A percentile compares a stretch with the other conserved stretches of the same genome.
These are phyloP conservation scores for Labrus mixtus DNA, from an alignment of 2,113 vertebrate species.

Conservation along the genomic window DNA sequence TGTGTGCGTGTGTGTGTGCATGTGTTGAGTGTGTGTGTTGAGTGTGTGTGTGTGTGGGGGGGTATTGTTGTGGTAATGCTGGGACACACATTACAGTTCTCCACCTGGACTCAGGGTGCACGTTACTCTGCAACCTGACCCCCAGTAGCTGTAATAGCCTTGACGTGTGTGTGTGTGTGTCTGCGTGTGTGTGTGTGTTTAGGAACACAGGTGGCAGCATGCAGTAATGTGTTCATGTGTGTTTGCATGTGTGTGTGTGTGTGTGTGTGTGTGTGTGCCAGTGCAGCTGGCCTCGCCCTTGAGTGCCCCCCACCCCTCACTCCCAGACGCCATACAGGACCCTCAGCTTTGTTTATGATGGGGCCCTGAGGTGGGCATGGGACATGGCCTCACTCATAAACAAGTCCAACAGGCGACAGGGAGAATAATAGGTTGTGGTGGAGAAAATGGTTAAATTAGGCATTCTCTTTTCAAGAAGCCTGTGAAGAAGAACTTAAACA, in stretches of 20 bases:
- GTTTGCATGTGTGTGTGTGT: conserved; percentile 21
- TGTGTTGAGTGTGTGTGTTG: background rate
- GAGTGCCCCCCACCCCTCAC: background rate
- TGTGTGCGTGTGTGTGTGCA: too few relatives aligned
- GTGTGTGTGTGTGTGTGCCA: conserved; percentile 24
- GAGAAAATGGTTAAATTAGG: background rate
- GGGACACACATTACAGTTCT: conserved; percentile 31
- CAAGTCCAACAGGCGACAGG: conserved; percentile 28
- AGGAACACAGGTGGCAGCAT: conserved; percentile 47
- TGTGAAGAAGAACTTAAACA: background rate
- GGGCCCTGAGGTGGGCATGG: conserved; percentile 15
- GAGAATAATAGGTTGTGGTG: background rate
- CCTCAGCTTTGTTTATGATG: conserved; percentile 9
- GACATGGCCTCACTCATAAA: conserved; percentile 40
- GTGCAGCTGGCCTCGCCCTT: conserved; percentile 51
- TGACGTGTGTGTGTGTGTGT: conserved; percentile 7
- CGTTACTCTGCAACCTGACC: conserved; percentile 66
- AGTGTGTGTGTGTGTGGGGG: background rate
- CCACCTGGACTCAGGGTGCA: conserved; percentile 59
- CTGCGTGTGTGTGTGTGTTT: conserved; percentile 12
- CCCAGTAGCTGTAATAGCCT: conserved; percentile 34
- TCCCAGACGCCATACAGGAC: conserved; percentile 15
- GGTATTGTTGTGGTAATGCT: conserved; percentile 20
- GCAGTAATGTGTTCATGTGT: conserved; percentile 48
- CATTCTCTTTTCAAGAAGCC: too few relatives aligned